A percentile compares a stretch with the other conserved stretches of the same genome.
Evolutionary conservation across 2,113 vertebrate species (phyloP).

Genomic region (Nothobranchius kuhntae): DNA sequence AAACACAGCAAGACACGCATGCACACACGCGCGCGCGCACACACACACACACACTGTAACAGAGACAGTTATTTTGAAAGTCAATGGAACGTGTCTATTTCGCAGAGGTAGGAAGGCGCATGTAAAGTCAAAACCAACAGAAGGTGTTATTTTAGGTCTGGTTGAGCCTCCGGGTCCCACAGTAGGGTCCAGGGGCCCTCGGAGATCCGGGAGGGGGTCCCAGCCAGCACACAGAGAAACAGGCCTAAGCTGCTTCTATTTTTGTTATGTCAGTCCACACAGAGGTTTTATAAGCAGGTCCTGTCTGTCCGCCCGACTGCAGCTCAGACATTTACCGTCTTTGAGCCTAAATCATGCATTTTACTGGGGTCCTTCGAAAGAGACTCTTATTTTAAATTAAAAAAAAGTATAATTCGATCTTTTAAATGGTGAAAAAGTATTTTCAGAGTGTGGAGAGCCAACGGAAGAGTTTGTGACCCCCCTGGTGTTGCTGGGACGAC

Average conservation of each 20-base stretch:
- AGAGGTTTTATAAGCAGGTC: conserved; percentile 35
- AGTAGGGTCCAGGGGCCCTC: conserved; percentile 26
- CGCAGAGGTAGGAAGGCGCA: conserved; percentile 73
- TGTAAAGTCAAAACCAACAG: conserved; percentile 65
- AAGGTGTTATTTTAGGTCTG: conserved; percentile 58
- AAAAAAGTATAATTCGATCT: neutral
- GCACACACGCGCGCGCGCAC: neutral
- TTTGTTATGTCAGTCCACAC: conserved; percentile 34
- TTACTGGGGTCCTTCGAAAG: neutral
- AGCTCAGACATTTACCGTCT: conserved; percentile 16
- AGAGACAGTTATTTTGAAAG: conserved; percentile 51
- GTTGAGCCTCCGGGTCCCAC: conserved; percentile 32
- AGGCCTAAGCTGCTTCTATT: conserved; percentile 19
- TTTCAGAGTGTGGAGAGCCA: conserved; percentile 20
- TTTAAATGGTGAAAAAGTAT: neutral
- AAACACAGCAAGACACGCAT: conserved; percentile 61
- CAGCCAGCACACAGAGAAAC: conserved; percentile 38
- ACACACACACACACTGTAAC: conserved; percentile 59
- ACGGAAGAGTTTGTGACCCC: neutral
- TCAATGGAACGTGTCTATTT: conserved; percentile 67
- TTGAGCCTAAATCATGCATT: conserved; percentile 11
- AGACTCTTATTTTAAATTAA: neutral
- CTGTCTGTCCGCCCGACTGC: conserved; percentile 23
- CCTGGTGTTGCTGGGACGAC: conserved; percentile 57
- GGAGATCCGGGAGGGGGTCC: conserved; percentile 45